Conservation (phyloP, 2,113 vertebrate genomes). For the Brienomyrus brachyistius region DNA sequence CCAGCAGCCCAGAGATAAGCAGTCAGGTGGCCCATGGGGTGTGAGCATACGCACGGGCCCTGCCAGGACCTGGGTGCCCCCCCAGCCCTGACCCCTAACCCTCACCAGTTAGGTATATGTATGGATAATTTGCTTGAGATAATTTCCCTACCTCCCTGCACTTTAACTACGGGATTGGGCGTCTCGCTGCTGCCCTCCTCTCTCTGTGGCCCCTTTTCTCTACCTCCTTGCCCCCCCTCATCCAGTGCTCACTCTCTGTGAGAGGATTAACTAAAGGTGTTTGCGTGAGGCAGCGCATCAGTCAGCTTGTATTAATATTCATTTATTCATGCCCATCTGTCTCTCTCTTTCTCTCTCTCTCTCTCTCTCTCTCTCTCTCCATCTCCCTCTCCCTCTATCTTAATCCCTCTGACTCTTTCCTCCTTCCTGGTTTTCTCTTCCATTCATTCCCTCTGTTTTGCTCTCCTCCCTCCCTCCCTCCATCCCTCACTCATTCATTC, state of each 20-base stretch:
- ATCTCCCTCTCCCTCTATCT: slow-evolving; percentile 16
- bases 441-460: slow-evolving; percentile 28
- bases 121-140: neutral
- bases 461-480: slow-evolving; percentile 8
- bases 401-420: slow-evolving; percentile 25
- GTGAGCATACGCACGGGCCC: no score
- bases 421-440: slow-evolving; percentile 17
- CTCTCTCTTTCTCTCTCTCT: slow-evolving; percentile 28
- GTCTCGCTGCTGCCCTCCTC: neutral
- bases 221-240: slow-evolving; percentile 34
- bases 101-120: neutral
- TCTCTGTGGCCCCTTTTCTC: slow-evolving; percentile 17
- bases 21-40: neutral
- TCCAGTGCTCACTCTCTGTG: slow-evolving; percentile 23
- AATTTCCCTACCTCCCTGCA: neutral
- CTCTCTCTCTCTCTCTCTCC: slow-evolving; percentile 8
- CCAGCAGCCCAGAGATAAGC: neutral
- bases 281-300: slow-evolving; percentile 54
- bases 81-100: neutral
- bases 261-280: slow-evolving; percentile 63
- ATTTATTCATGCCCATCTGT: slow-evolving; percentile 65
- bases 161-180: neutral
- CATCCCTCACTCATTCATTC: neutral
- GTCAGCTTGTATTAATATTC: slow-evolving; percentile 63
- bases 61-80: neutral